A percentile compares a stretch with the other conserved stretches of the same genome.
These are phyloP conservation scores for Psettodes erumei DNA, from an alignment of 2,113 vertebrate genomes.

Conservation along the genomic window DNA sequence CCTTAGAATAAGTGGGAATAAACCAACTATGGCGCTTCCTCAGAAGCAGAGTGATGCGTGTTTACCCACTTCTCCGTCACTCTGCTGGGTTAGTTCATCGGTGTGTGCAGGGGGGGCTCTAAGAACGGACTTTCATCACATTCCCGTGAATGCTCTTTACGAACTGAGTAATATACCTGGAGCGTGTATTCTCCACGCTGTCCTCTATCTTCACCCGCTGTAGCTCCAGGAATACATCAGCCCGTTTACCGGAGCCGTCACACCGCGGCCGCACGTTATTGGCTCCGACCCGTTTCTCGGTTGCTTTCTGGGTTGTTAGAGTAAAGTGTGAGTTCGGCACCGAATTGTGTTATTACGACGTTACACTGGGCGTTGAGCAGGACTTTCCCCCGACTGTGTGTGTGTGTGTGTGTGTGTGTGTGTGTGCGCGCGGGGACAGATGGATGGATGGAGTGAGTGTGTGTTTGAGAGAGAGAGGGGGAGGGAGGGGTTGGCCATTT, in stretches of 20 bases:
- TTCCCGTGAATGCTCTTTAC: constrained; percentile 10
- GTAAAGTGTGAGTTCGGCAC: constrained; percentile 66
- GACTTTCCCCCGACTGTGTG: constrained; percentile 55
- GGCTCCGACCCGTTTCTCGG: not conserved
- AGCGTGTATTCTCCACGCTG: constrained; percentile 29
- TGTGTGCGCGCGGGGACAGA: constrained; percentile 30
- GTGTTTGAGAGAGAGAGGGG: constrained; percentile 12
- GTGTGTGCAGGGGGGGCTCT: constrained; percentile 12
- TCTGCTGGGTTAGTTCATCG: constrained; percentile 32
- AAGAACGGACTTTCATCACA: not conserved
- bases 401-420: constrained; percentile 23
- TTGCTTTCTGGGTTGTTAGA: not conserved
- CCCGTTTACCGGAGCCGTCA: constrained; percentile 9
- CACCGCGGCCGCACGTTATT: not conserved
- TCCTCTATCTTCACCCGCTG: constrained; percentile 70
- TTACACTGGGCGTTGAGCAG: constrained; percentile 84
- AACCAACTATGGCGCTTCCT: constrained; percentile 60
- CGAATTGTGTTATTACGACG: constrained; percentile 86
- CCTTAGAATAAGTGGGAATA: constrained; percentile 33
- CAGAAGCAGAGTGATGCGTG: constrained; percentile 15
- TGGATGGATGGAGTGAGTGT: constrained; percentile 65
- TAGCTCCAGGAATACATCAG: constrained; percentile 32
- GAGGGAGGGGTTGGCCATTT: constrained; percentile 81
- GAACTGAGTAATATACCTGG: constrained; percentile 20
- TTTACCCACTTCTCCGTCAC: constrained; percentile 38